These are phyloP conservation scores for Rotaria sp. DNA, from an alignment of 2,888 invertebrate species.

Conservation along the genomic window DNA sequence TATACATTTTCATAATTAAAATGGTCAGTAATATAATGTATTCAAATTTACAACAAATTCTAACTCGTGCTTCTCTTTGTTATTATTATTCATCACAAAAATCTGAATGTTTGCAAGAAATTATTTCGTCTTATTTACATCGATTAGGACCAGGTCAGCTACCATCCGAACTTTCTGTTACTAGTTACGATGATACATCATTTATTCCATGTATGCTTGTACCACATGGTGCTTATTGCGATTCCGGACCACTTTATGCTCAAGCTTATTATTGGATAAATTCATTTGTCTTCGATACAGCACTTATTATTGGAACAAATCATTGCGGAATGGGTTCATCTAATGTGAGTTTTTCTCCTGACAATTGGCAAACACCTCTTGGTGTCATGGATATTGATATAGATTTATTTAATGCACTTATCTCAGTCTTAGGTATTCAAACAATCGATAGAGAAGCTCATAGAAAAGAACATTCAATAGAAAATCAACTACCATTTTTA, in stretches of 20 bases:
- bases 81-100: background rate
- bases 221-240: conserved; percentile 30
- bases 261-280: conserved; percentile 4
- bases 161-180: background rate
- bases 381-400: background rate
- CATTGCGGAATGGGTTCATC: background rate
- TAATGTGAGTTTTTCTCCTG: background rate
- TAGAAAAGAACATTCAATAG: background rate
- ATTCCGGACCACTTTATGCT: conserved; percentile 6
- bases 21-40: background rate
- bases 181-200: background rate
- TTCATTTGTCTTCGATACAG: background rate
- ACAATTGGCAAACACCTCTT: background rate
- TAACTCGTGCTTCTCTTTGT: background rate
- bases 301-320: background rate
- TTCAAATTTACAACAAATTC: background rate
- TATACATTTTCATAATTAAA: background rate
- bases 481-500: conserved; percentile 21
- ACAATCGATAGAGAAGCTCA: background rate
- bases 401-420: background rate
- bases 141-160: background rate
- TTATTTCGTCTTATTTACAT: background rate
- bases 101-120: conserved; percentile 6
- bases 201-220: conserved; percentile 19
- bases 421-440: background rate